A percentile compares a stretch with the other conserved stretches of the same genome.
phyloP scores from a whole-genome alignment of 2,888 invertebrate genomes.

The Hirtodrosophila confusa region DNA sequence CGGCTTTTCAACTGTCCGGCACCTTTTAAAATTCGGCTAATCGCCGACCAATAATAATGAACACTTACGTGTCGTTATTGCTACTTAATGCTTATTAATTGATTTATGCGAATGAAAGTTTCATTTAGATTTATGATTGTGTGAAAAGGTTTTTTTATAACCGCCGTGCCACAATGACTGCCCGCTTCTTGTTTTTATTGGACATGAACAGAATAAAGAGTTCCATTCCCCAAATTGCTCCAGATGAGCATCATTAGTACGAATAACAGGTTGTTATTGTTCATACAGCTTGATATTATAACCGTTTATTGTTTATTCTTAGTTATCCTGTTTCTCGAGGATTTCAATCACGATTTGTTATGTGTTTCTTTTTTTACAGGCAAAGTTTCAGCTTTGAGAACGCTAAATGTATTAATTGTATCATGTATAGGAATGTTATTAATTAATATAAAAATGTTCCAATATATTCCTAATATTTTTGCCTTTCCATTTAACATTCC shows the following conservation, averaged over 20 bases:
- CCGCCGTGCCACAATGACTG: background rate
- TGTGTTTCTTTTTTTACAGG: too few species aligned
- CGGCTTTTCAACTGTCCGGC: slow-evolving; percentile 18
- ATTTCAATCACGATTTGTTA: background rate
- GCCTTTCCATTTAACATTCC: too few species aligned
- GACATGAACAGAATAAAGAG: slow-evolving; percentile 1
- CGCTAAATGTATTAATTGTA: too few species aligned
- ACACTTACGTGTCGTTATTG: slow-evolving; percentile 41
- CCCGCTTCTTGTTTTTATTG: slow-evolving; percentile 3
- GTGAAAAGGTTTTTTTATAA: slow-evolving; percentile 69
- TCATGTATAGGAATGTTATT: too few species aligned
- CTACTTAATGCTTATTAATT: slow-evolving; percentile 61
- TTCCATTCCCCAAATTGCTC: background rate
- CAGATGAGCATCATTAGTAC: slow-evolving; percentile 9
- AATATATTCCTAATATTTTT: too few species aligned
- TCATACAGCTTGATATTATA: background rate
- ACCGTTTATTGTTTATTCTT: background rate
- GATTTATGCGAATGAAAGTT: slow-evolving; percentile 57
- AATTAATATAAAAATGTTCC: too few species aligned
- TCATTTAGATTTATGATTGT: slow-evolving; percentile 68
- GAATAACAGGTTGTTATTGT: slow-evolving; percentile 2
- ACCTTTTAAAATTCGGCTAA: slow-evolving; percentile 50
- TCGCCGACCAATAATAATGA: slow-evolving; percentile 32
- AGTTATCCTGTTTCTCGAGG: background rate
- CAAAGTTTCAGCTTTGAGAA: too few species aligned